These are phyloP conservation scores for Apodemia zela DNA, from an alignment of 2,888 invertebrate genomes.

Conservation along the genomic window DNA sequence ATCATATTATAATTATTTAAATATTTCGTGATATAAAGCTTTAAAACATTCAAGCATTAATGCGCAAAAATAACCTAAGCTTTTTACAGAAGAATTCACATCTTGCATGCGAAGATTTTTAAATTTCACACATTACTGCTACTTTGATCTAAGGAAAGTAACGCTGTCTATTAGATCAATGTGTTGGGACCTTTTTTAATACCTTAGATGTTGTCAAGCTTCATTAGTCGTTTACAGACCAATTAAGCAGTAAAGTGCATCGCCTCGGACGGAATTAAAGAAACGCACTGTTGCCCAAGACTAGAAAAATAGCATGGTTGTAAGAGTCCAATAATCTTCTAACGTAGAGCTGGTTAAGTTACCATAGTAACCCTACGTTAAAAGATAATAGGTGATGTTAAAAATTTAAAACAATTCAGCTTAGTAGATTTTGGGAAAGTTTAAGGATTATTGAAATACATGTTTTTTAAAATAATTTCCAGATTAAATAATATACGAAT, in stretches of 20 bases:
- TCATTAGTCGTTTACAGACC: constrained; percentile 6
- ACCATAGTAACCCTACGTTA: no score
- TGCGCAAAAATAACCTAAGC: neutral
- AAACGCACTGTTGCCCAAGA: constrained; percentile 1
- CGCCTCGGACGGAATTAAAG: neutral
- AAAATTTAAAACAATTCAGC: no score
- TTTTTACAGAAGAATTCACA: constrained; percentile 6
- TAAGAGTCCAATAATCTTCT: no score
- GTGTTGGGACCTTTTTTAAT: constrained; percentile 5
- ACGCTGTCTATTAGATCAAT: constrained; percentile 1
- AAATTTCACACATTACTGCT: constrained; percentile 6
- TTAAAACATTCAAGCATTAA: neutral
- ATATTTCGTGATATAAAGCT: no score
- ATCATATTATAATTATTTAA: no score
- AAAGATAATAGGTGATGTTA: no score
- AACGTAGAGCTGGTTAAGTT: no score
- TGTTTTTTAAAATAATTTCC: no score
- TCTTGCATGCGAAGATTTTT: neutral
- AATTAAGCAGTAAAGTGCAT: constrained; percentile 6
- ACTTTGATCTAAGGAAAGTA: constrained; percentile 6
- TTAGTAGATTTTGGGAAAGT: no score
- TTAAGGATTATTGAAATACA: no score
- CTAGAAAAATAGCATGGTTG: neutral
- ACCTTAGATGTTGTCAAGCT: constrained; percentile 9
- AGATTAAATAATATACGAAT: no score